Evolutionary conservation across 35 echinoderm and acorn worm species (phyloP).

Genomic region (Patiria miniata): DNA sequence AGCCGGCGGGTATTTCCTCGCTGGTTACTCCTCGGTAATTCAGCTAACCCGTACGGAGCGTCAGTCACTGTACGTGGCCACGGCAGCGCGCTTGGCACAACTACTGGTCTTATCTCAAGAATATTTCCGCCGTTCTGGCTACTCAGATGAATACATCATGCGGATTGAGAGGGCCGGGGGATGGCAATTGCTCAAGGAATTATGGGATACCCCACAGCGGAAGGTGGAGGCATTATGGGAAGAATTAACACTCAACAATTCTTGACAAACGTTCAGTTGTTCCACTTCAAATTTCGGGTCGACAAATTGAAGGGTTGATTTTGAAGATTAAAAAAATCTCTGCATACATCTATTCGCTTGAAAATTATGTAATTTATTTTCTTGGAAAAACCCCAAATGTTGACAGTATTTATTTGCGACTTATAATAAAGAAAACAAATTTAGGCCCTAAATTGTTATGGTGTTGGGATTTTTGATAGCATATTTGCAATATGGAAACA

Average conservation of each 20-base stretch:
- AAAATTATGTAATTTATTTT: too few relatives aligned
- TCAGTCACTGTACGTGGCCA: background rate
- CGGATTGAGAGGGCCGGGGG: background rate
- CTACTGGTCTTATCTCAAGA: background rate
- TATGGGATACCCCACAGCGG: conserved; percentile 5
- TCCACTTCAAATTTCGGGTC: too few relatives aligned
- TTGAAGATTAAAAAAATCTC: too few relatives aligned
- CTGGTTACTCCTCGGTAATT: background rate
- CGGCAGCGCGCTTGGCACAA: background rate
- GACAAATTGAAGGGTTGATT: too few relatives aligned
- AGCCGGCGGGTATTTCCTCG: background rate
- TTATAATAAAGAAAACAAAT: too few relatives aligned
- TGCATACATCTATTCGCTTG: too few relatives aligned
- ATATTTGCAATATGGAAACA: too few relatives aligned
- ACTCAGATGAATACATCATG: background rate
- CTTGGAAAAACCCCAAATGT: too few relatives aligned
- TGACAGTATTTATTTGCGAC: too few relatives aligned
- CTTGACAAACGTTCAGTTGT: too few relatives aligned
- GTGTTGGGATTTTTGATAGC: too few relatives aligned
- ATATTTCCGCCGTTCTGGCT: background rate
- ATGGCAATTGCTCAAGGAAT: background rate
- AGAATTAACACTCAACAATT: background rate
- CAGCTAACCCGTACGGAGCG: background rate
- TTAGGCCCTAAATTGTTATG: too few relatives aligned
- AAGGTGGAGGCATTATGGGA: background rate